phyloP scores from a whole-genome alignment of 2,888 invertebrate species.

The Scaptodrosophila latifasciaeformis region DNA sequence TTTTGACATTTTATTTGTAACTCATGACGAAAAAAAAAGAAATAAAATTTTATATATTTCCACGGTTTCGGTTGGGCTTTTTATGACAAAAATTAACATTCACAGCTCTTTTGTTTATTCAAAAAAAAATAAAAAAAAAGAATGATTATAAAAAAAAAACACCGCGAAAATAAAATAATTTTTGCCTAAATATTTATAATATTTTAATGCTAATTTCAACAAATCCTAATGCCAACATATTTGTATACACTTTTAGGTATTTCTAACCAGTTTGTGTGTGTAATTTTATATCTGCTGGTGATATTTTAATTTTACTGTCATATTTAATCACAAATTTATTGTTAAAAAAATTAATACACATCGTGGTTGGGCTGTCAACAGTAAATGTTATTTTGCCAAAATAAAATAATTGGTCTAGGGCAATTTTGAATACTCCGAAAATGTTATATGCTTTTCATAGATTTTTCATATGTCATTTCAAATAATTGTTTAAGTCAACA shows the following conservation, averaged over 20 bases:
- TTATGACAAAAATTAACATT: conserved; percentile 48
- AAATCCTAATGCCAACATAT: conserved; percentile 40
- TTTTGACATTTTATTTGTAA: conserved; percentile 22
- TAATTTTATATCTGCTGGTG: conserved; percentile 54
- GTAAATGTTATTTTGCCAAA: no score
- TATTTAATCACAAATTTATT: conserved; percentile 71
- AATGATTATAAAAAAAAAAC: conserved; percentile 4
- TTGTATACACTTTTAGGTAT: conserved; percentile 15
- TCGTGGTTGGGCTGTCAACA: neutral
- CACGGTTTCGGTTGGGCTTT: conserved; percentile 55
- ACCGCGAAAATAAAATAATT: conserved; percentile 45
- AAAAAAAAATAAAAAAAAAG: conserved; percentile 1
- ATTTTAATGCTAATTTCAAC: conserved; percentile 70
- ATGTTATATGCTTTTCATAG: no score
- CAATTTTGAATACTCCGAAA: no score
- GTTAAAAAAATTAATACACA: conserved; percentile 54
- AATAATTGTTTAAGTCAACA: no score
- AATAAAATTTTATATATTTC: conserved; percentile 50
- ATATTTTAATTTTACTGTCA: conserved; percentile 72
- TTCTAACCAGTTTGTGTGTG: conserved; percentile 33
- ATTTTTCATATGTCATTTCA: no score
- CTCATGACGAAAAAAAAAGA: neutral
- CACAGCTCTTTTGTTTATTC: conserved; percentile 44
- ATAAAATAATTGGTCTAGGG: no score
- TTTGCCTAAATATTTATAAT: conserved; percentile 72